Percentiles rank a stretch among this genome's conserved stretches.
phyloP scores from a whole-genome alignment of 2,797 vertebrate genomes.

The Ispidina lecontei region DNA sequence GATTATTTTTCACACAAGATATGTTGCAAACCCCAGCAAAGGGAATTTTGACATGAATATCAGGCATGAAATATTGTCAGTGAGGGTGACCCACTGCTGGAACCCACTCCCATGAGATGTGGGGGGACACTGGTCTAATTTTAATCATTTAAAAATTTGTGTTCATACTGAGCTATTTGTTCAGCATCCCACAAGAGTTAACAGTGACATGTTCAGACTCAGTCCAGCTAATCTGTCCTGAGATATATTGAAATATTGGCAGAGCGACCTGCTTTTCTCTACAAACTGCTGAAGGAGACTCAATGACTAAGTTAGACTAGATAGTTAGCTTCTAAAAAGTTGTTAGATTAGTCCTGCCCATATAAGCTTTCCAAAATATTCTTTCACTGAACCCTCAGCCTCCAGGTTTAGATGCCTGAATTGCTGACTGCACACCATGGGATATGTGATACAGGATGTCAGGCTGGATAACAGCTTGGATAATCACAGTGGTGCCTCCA shows the following conservation, averaged over 20 bases:
- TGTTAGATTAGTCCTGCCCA: neutral
- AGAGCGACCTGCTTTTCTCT: neutral
- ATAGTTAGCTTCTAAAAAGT: neutral
- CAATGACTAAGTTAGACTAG: neutral
- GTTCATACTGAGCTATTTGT: neutral
- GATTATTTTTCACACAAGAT: neutral
- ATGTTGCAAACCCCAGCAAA: accelerated
- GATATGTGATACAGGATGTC: neutral
- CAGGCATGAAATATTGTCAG: neutral
- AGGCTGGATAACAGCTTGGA: neutral
- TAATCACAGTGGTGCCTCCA: neutral
- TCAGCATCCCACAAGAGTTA: neutral
- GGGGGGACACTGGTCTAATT: neutral
- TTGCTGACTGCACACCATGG: neutral
- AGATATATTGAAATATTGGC: neutral
- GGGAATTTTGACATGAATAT: neutral
- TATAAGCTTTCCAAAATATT: neutral
- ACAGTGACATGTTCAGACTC: neutral
- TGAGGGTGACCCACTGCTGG: neutral
- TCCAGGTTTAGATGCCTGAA: neutral
- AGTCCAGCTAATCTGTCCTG: neutral
- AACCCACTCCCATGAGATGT: neutral
- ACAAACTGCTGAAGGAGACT: neutral
- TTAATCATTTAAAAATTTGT: neutral
- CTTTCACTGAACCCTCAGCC: neutral